phyloP scores from a whole-genome alignment of 2,113 vertebrate species.

The Bos indicus region DNA sequence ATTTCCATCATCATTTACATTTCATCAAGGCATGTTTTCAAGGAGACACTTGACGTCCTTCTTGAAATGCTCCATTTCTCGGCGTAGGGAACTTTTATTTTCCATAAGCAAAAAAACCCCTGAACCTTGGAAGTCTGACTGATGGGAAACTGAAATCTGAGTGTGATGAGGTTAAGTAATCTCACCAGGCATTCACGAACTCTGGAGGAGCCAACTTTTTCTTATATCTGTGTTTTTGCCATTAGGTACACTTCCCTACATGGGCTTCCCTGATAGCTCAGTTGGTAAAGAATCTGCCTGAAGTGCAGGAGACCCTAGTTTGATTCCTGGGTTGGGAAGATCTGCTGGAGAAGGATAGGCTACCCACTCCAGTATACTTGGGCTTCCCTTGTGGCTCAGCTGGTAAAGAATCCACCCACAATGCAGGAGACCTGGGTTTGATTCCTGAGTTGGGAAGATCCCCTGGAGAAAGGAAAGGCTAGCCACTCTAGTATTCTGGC shows the following conservation, averaged over 20 bases:
- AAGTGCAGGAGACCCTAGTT: neutral
- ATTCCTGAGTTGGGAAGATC: neutral
- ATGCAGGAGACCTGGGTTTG: neutral
- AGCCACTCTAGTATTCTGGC: neutral
- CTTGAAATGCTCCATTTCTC: conserved; percentile 34
- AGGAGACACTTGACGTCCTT: conserved; percentile 44
- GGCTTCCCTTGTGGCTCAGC: neutral
- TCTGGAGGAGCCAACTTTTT: neutral
- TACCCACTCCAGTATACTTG: neutral
- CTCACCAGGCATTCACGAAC: neutral
- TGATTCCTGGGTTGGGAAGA: neutral
- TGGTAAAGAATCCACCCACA: neutral
- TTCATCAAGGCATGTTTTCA: conserved; percentile 42
- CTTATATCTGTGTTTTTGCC: neutral
- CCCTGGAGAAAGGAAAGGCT: neutral
- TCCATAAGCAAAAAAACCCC: neutral
- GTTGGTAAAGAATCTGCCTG: neutral
- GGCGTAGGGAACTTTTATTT: neutral
- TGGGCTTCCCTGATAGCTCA: neutral
- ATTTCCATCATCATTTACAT: conserved; percentile 61
- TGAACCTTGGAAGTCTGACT: neutral
- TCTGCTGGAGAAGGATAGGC: neutral
- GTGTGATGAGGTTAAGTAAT: neutral
- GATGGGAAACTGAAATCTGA: neutral
- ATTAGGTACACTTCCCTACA: neutral